Base-by-base conservation (phyloP, 2,888 invertebrate genomes). In the Fabriciana adippe region DNA sequence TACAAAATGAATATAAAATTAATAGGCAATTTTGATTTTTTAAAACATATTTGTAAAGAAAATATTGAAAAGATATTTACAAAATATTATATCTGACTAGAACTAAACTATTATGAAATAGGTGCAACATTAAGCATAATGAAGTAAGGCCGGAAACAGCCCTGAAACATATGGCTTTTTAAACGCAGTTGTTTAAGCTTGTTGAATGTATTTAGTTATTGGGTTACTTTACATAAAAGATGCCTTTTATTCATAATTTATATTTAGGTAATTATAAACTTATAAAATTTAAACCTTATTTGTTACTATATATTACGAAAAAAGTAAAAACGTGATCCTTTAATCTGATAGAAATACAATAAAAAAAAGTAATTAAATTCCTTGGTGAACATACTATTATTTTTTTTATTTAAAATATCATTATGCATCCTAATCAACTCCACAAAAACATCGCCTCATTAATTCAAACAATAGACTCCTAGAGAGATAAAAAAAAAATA, bases 151-250 rank as follows among this genome's bases (percentile, higher is more conserved):
- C 41, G 55, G 68, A 64, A 55, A 18, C 69, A 70, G 55, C 69
- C 69, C 69, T 70, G 55, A 31, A 89, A 89, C 90, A 89, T 86
- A 83, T 89, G 90, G 89, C 84, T 84, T 85, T 81, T 83, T 83
- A 84, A 88, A 78, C 79, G 81, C 81, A 81, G 79, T 78, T 78
- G 77, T 78, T 74, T 80, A 80, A 77, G 76, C 76, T 76, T 70
- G 66, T 66, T 60, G 69, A 69, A 74, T 65, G 76, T 76, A 76
- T 77, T 78, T 59, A 59, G 31, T 59, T 80, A 86, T 87, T 85
- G 75, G 77, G 79, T 86, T 87, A 86, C 87, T 85, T 83, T 84
- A 72, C 75, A 71, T 70, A 74, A 73, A 55, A 72, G 68, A 67
- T 68, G 70, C 64, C 68, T 71, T 74, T 71, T 62, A 74, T 72